Percentiles rank a stretch among this genome's conserved stretches.
Evolutionary conservation across 2,888 invertebrate species (phyloP).

Genomic region (Acrobasis consociella): DNA sequence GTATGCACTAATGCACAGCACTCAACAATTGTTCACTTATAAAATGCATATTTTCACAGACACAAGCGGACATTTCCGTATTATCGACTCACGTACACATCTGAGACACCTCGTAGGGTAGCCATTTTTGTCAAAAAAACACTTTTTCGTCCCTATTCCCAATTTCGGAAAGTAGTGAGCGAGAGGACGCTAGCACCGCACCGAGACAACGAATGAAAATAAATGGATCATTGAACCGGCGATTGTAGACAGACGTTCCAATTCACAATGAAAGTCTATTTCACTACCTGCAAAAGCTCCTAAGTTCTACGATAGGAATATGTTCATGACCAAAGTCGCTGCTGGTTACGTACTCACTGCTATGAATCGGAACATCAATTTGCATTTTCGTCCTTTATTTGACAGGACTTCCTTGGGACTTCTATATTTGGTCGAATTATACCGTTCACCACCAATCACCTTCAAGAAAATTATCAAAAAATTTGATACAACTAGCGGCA

Average conservation of each 20-base stretch:
- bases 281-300: constrained; percentile 33
- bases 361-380: constrained; percentile 52
- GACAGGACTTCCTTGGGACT: constrained; percentile 48
- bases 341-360: constrained; percentile 9
- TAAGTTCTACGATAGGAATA: constrained; percentile 30
- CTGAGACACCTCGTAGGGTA: constrained; percentile 61
- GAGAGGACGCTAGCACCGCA: constrained; percentile 72
- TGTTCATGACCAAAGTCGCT: constrained; percentile 29
- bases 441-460: constrained; percentile 55
- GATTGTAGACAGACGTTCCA: constrained; percentile 41
- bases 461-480: constrained; percentile 31
- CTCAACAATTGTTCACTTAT: constrained; percentile 78
- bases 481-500: constrained; percentile 43
- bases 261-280: constrained; percentile 28
- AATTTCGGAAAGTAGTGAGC: constrained; percentile 66
- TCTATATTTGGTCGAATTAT: constrained; percentile 59
- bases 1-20: constrained; percentile 76
- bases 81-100: constrained; percentile 64
- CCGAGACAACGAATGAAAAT: constrained; percentile 60
- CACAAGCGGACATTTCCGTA: constrained; percentile 65
- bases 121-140: constrained; percentile 79
- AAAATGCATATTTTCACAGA: constrained; percentile 76
- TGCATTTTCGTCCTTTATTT: constrained; percentile 57
- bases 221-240: constrained; percentile 63
- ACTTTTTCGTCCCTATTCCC: constrained; percentile 68